Evolutionary conservation across 2,113 vertebrate species (phyloP).

Genomic region (Nyctibius bracteatus): DNA sequence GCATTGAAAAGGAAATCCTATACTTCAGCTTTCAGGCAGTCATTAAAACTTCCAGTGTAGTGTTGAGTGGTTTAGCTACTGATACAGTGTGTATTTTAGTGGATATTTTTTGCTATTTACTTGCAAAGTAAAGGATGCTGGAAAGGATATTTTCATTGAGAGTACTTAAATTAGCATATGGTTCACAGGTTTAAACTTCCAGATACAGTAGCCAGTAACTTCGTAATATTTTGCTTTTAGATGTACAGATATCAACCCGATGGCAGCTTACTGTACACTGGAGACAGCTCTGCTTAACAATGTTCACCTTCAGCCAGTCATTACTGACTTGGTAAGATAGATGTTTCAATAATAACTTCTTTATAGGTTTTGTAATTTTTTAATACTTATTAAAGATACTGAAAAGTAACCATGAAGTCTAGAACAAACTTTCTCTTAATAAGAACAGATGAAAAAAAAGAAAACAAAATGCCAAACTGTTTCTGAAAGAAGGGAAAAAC

Average conservation of each 20-base stretch:
- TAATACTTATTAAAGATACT: background rate
- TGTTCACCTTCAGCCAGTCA: conserved; percentile 82
- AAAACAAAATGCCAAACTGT: background rate
- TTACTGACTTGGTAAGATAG: conserved; percentile 87
- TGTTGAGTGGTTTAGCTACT: background rate
- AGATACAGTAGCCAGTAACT: background rate
- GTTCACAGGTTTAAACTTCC: background rate
- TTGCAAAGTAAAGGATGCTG: background rate
- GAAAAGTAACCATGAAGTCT: background rate
- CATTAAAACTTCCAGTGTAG: background rate
- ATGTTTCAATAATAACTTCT: background rate
- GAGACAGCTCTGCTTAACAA: conserved; percentile 82
- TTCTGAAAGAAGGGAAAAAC: background rate
- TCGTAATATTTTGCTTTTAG: conserved; percentile 63
- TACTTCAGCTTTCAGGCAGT: background rate
- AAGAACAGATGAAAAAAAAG: background rate
- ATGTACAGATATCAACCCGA: conserved; percentile 90
- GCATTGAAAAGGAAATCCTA: background rate
- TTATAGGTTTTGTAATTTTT: background rate
- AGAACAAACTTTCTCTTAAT: background rate
- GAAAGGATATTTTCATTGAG: background rate
- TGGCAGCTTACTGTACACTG: conserved; percentile 83
- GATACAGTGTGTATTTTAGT: background rate
- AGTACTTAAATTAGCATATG: background rate
- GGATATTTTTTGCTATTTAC: background rate